A percentile compares a stretch with the other conserved stretches of the same genome.
phyloP scores from a whole-genome alignment of 2,797 vertebrate species.

The Periophthalmus magnuspinnatus region DNA sequence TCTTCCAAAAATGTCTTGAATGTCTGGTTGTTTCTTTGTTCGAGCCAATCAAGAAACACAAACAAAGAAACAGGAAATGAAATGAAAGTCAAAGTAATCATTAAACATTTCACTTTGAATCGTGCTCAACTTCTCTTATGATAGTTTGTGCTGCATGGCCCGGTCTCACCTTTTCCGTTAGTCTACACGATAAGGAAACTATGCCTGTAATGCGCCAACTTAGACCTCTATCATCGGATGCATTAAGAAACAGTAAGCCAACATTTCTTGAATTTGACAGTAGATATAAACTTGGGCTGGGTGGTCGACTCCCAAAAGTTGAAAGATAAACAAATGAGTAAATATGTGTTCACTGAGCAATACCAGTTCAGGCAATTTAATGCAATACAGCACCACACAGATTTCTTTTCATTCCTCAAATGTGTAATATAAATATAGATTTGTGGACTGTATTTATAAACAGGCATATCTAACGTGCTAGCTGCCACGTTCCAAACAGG shows the following conservation, averaged over 20 bases:
- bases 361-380: neutral
- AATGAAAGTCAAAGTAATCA: neutral
- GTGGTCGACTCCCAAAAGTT: constrained; percentile 52
- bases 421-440: no score
- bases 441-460: no score
- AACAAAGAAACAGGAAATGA: constrained; percentile 1
- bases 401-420: neutral
- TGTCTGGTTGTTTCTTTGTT: neutral
- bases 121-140: neutral
- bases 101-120: constrained; percentile 10
- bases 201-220: constrained; percentile 22
- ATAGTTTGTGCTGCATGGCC: neutral
- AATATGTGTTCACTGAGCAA: neutral
- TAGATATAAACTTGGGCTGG: constrained; percentile 35
- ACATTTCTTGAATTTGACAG: constrained; percentile 17
- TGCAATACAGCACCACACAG: neutral
- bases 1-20: constrained; percentile 3
- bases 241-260: constrained; percentile 25
- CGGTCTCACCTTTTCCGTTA: neutral
- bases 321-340: constrained; percentile 32
- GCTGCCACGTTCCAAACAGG: no score
- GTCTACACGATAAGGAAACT: neutral
- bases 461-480: no score
- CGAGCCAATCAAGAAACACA: constrained; percentile 2
- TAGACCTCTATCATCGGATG: constrained; percentile 31